Evolutionary conservation across 1,140 invertebrate genomes (phyloP).

Genomic region (Nephila pilipes): DNA sequence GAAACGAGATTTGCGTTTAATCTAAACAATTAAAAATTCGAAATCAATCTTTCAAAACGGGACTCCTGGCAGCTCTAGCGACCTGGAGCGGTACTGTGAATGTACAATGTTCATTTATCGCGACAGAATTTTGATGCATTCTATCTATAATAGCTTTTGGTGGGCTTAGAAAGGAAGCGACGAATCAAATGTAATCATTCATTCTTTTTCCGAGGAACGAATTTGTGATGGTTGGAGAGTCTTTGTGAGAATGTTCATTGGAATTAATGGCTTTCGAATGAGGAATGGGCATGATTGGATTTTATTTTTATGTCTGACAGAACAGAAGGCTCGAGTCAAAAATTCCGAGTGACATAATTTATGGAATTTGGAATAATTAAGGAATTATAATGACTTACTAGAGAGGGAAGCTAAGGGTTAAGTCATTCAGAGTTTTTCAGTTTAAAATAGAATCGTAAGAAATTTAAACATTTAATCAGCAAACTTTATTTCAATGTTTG

Average conservation of each 20-base stretch:
- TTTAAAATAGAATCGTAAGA: too few species aligned
- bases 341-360: background rate
- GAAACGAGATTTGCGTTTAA: slow-evolving; percentile 52
- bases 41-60: slow-evolving; percentile 57
- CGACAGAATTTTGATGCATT: background rate
- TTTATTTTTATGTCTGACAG: slow-evolving; percentile 4
- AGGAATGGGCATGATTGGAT: background rate
- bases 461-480: too few species aligned
- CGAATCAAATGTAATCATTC: slow-evolving; percentile 38
- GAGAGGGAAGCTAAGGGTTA: background rate
- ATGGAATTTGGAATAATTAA: slow-evolving; percentile 1
- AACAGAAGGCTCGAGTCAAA: background rate
- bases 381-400: background rate
- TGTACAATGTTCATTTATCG: slow-evolving; percentile 6
- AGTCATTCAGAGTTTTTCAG: background rate
- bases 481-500: too few species aligned
- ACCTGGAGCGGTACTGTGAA: background rate
- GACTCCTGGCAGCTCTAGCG: background rate
- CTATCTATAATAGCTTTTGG: background rate
- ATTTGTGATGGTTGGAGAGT: background rate
- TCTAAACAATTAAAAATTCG: slow-evolving; percentile 72
- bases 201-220: slow-evolving; percentile 1
- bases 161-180: background rate
- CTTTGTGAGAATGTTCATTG: background rate
- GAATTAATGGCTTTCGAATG: slow-evolving; percentile 37